phyloP scores from a whole-genome alignment of 1,140 invertebrate genomes.

The Drosophila lacertosa region DNA sequence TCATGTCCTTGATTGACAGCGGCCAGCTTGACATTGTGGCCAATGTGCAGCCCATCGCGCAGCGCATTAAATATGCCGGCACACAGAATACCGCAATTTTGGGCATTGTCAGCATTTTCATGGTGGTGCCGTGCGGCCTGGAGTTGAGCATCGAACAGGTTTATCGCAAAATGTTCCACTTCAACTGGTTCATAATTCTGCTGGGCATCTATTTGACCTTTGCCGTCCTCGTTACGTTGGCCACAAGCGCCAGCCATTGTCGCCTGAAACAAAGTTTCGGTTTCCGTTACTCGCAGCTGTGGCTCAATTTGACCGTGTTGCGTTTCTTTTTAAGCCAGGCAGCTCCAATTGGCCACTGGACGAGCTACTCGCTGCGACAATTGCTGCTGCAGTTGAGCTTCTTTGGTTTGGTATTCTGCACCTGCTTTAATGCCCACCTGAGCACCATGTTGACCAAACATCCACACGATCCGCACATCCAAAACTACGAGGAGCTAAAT shows the following conservation, averaged over 20 bases:
- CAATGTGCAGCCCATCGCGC: background rate
- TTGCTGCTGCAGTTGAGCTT: background rate
- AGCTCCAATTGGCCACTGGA: background rate
- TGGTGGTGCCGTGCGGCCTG: conserved; percentile 45
- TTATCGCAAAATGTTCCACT: background rate
- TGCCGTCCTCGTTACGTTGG: conserved; percentile 4
- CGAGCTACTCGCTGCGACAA: background rate
- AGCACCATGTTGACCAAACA: conserved; percentile 34
- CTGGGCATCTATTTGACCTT: background rate
- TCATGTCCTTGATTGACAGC: background rate
- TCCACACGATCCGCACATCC: background rate
- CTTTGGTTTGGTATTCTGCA: background rate
- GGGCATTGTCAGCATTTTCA: background rate
- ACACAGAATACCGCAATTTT: background rate
- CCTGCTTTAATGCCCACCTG: background rate
- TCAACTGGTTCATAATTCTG: fast-evolving
- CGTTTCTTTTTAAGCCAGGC: conserved; percentile 21
- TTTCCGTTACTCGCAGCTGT: background rate
- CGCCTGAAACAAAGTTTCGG: fast-evolving
- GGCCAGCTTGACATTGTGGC: conserved; percentile 39
- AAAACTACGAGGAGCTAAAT: conserved; percentile 1
- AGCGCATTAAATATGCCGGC: background rate
- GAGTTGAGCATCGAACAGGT: conserved; percentile 11
- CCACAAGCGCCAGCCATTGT: background rate
- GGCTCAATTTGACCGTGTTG: conserved; percentile 13